These are phyloP conservation scores for Tragelaphus scriptus DNA, from an alignment of 2,113 vertebrate species.

Conservation along the genomic window DNA sequence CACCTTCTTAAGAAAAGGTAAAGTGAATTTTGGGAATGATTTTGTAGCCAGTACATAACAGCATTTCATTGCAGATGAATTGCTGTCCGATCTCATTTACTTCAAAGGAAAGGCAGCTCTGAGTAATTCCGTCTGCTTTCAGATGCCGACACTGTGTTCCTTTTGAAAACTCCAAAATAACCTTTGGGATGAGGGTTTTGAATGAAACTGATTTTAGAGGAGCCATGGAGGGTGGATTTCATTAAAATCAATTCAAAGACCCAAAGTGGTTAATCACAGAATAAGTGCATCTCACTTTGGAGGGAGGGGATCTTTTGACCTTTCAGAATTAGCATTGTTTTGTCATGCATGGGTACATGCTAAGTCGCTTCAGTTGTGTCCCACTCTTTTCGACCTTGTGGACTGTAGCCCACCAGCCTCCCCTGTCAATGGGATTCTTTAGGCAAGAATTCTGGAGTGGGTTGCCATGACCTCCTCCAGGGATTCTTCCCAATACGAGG, in stretches of 20 bases:
- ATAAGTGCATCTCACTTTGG: accelerated
- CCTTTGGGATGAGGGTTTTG: neutral
- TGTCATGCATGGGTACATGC: neutral
- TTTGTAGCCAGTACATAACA: neutral
- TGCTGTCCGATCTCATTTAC: neutral
- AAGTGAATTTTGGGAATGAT: neutral
- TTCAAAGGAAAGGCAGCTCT: neutral
- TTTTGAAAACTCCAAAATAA: neutral
- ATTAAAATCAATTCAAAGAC: neutral
- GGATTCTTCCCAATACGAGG: neutral
- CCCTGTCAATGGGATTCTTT: neutral
- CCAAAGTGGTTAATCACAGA: neutral
- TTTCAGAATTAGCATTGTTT: neutral
- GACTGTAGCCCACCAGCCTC: neutral
- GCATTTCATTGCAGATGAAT: neutral
- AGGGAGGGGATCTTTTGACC: neutral
- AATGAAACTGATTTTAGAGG: conserved; percentile 11
- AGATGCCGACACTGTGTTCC: neutral
- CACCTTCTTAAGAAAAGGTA: neutral
- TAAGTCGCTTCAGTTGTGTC: neutral
- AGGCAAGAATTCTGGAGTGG: neutral
- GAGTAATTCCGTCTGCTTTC: neutral
- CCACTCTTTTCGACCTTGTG: neutral
- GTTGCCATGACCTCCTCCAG: neutral
- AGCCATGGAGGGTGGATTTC: accelerated